phyloP scores from a whole-genome alignment of 53 echinoderm and acorn worm genomes.

The Luidia sarsii region DNA sequence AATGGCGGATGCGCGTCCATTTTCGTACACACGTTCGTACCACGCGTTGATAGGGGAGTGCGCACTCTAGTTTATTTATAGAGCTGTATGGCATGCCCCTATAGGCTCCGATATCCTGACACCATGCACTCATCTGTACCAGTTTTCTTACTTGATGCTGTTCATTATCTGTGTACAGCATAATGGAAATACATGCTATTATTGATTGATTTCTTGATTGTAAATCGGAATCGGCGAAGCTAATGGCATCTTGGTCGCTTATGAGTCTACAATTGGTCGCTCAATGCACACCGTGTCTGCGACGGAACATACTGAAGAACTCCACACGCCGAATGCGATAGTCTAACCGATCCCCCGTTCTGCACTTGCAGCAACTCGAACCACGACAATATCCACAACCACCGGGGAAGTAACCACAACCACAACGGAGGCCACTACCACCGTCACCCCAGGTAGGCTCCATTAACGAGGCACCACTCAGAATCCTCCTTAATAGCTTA shows the following conservation, averaged over 20 bases:
- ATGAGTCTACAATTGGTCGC: not conserved
- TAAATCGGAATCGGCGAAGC: too few species aligned
- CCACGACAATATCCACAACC: not conserved
- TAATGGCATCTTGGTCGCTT: not conserved
- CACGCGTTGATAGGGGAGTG: too few species aligned
- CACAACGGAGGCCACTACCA: slow-evolving; percentile 12
- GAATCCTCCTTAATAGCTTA: too few species aligned
- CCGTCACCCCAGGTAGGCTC: slow-evolving; percentile 24
- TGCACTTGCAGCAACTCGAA: not conserved
- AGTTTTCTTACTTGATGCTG: too few species aligned
- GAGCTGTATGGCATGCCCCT: too few species aligned
- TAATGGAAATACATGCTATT: not conserved
- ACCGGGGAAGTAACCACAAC: slow-evolving; percentile 3
- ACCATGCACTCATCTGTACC: too few species aligned
- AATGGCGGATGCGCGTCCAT: too few species aligned
- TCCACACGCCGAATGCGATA: not conserved
- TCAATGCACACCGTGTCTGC: not conserved
- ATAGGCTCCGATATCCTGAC: too few species aligned
- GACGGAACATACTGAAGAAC: not conserved
- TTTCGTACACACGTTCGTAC: too few species aligned
- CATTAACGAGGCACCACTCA: too few species aligned
- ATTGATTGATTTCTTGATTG: not conserved
- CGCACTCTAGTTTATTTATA: too few species aligned
- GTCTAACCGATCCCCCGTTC: not conserved
- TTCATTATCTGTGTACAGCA: too few species aligned